phyloP scores from a whole-genome alignment of 2,113 vertebrate genomes.

The Cinclus mexicanus region DNA sequence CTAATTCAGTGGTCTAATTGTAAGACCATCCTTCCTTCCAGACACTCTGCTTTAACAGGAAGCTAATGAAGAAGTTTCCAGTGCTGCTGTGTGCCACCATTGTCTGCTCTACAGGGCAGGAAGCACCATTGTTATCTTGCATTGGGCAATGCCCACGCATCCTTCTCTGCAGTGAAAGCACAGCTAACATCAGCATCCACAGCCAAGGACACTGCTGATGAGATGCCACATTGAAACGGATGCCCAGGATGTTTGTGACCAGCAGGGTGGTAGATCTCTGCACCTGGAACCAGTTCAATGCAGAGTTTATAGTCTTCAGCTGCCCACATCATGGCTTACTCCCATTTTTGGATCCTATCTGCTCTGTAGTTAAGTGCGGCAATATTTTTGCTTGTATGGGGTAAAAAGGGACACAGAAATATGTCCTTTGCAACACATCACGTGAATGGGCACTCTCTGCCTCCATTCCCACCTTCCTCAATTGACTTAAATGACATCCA shows the following conservation, averaged over 20 bases:
- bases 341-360: neutral
- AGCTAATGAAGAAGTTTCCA: neutral
- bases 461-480: neutral
- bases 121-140: neutral
- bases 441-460: neutral
- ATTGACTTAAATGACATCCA: neutral
- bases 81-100: fast-evolving
- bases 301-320: neutral
- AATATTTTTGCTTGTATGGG: neutral
- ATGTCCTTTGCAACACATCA: neutral
- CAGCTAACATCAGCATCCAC: neutral
- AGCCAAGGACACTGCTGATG: neutral
- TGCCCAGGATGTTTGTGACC: neutral
- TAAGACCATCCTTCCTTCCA: neutral
- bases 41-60: neutral
- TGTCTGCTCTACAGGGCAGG: neutral
- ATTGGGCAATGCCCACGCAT: neutral
- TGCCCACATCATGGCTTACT: neutral
- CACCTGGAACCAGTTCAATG: neutral
- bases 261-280: neutral
- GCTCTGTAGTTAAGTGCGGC: neutral
- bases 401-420: neutral
- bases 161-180: neutral
- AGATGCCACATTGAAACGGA: neutral
- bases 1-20: neutral